These are phyloP conservation scores for Copsychus sechellarum DNA, from an alignment of 2,113 vertebrate species.

Conservation along the genomic window DNA sequence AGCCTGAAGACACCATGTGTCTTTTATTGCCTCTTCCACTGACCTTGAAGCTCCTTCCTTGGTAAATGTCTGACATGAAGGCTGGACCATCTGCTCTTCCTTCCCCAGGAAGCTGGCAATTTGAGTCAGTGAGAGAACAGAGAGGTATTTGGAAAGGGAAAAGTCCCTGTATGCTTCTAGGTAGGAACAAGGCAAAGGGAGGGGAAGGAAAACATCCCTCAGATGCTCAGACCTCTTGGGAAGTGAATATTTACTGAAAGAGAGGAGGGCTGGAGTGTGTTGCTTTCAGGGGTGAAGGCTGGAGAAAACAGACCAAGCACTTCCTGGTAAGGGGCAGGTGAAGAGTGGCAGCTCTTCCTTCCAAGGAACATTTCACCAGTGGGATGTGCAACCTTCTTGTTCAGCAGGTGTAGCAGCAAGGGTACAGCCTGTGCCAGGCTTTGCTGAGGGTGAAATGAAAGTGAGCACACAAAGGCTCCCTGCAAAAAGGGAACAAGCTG, in stretches of 20 bases:
- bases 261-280: neutral
- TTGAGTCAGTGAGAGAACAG: neutral
- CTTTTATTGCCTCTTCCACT: neutral
- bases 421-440: neutral
- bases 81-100: neutral
- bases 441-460: neutral
- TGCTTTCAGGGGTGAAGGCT: neutral
- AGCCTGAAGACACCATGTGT: slow-evolving; percentile 20
- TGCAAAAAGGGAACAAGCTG: neutral
- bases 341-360: neutral
- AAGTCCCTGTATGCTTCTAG: neutral
- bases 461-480: neutral
- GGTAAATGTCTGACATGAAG: neutral
- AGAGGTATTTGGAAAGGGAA: neutral
- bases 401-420: neutral
- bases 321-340: neutral
- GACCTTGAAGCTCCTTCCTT: slow-evolving; percentile 24
- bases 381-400: neutral
- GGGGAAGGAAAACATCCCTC: neutral
- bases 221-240: neutral
- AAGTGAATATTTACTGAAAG: neutral
- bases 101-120: slow-evolving; percentile 20
- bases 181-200: neutral
- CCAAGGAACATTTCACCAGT: neutral
- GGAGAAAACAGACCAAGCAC: neutral